Base-by-base conservation (phyloP, 2,113 vertebrate species). In the Festucalex cinctus region DNA sequence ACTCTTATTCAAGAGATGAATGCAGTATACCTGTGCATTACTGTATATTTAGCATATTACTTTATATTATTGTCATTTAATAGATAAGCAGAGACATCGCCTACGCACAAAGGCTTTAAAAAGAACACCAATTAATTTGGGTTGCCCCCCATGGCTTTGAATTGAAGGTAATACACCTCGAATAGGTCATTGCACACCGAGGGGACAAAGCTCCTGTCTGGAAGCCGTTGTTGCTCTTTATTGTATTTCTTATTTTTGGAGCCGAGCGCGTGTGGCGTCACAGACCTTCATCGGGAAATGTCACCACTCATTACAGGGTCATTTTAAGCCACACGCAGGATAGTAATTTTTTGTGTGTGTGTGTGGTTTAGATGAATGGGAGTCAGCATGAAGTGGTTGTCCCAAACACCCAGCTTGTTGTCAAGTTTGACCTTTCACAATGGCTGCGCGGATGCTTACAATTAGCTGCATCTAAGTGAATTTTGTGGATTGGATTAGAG, bases 141-240 rank as follows among this genome's bases (percentile, higher is more conserved):
- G 57, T 62, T 68, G 78, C 70, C 20, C 59, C 20, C n/a, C 59
- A n/a, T 80, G 74, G 72, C 76, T 78, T 76, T 76, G 73, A 68
- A 69, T 60, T 83, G 78, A 83, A 75, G 71, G 71, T 87, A 88
- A 87, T 74, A 66, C 78, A 81, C 83, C 81, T 86, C 66, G 87
- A 88, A 81, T 86, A 89, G 89, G 87, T 88, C 85, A 83, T 65
- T 69, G 72, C 49, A 32, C 63, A 26, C 54, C 68, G 64, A 61
- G n/a, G 58, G 51, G 71, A 68, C 54, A 54, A 82, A 71, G 70
- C 48, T 70, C 71, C 62, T 57, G 35, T 46, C 62, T 48, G 4
- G 16, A 62, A 37, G 20, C 12, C 28, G 49, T 54, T 68, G 48
- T 69, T 67, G 64, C 64, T n/a, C 12, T 51, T 35, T 36, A 9